phyloP scores from a whole-genome alignment of 2,797 vertebrate genomes.

The Menidia menidia region DNA sequence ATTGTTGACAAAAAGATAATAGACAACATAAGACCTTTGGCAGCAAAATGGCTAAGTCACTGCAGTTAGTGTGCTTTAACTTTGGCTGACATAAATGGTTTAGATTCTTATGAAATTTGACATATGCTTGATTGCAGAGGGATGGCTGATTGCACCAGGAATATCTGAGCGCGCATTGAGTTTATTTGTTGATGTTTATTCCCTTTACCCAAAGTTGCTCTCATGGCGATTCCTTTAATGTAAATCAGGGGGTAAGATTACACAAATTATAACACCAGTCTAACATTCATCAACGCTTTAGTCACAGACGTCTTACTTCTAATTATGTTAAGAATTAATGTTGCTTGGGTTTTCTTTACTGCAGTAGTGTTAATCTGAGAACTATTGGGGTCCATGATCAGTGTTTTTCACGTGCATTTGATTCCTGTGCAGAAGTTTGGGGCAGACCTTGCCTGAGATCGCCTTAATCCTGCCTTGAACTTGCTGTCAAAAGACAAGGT shows the following conservation, averaged over 20 bases:
- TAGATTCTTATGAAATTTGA: constrained; percentile 38
- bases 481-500: constrained; percentile 76
- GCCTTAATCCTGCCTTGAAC: constrained; percentile 82
- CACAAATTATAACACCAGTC: constrained; percentile 17
- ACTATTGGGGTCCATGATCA: constrained; percentile 48
- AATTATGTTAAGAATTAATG: neutral
- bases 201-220: constrained; percentile 43
- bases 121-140: constrained; percentile 32
- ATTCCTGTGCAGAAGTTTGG: constrained; percentile 47
- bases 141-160: constrained; percentile 24
- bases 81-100: neutral
- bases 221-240: constrained; percentile 39
- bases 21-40: neutral
- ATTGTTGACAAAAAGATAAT: neutral
- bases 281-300: constrained; percentile 15
- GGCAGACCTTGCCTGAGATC: constrained; percentile 61
- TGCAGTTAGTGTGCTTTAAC: constrained; percentile 1
- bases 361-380: constrained; percentile 2
- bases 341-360: neutral
- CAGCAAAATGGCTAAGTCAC: neutral
- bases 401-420: constrained; percentile 48
- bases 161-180: constrained; percentile 44
- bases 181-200: constrained; percentile 56
- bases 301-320: constrained; percentile 7
- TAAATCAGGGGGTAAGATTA: constrained; percentile 19